These are phyloP conservation scores for Pithys albifrons DNA, from an alignment of 2,113 vertebrate species.

Conservation along the genomic window DNA sequence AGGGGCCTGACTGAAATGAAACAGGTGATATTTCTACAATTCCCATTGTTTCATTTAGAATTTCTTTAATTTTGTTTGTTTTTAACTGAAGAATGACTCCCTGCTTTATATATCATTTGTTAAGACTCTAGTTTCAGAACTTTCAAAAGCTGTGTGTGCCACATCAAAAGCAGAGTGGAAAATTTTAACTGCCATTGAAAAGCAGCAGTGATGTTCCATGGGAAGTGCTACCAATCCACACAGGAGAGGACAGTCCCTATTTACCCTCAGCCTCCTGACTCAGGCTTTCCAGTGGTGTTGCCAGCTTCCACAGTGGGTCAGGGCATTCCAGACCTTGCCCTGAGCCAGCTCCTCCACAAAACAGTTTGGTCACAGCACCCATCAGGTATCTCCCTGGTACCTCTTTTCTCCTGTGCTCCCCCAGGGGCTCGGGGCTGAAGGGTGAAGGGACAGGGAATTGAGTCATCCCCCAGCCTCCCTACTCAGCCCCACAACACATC, in stretches of 20 bases:
- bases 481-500: neutral
- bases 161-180: neutral
- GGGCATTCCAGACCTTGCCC: neutral
- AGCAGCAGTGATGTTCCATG: neutral
- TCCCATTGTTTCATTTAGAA: constrained; percentile 68
- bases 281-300: fast-evolving
- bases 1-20: constrained; percentile 71
- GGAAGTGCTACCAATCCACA: neutral
- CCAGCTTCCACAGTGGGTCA: fast-evolving
- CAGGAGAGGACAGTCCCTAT: fast-evolving
- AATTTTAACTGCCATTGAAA: neutral
- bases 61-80: constrained; percentile 38
- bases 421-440: fast-evolving
- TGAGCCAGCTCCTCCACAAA: neutral
- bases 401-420: neutral
- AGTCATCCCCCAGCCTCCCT: neutral
- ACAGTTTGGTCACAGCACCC: fast-evolving
- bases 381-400: fast-evolving
- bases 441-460: neutral
- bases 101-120: constrained; percentile 13
- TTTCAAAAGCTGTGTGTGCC: neutral
- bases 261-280: neutral
- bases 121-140: neutral
- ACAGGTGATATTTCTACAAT: constrained; percentile 76
- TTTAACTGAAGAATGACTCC: constrained; percentile 46